Percentiles rank a stretch among this genome's conserved stretches.
Conservation (phyloP, 2,797 vertebrate species). For the Tragopan temminckii region DNA sequence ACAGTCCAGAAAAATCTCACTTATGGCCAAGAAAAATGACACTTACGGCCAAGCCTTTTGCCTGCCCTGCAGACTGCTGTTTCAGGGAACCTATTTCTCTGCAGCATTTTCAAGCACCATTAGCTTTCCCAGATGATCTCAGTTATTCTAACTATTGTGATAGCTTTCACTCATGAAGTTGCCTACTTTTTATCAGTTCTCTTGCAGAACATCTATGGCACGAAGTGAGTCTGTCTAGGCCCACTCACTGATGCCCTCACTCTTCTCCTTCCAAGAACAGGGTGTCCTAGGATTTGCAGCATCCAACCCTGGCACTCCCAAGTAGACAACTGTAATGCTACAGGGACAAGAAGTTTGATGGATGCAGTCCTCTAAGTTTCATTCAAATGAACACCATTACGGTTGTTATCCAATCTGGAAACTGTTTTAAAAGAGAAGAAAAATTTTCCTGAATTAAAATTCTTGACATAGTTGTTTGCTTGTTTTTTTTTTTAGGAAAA, state of each 20-base stretch:
- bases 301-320: not conserved
- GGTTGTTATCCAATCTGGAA: not conserved
- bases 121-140: not conserved
- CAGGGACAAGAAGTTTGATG: too few species aligned
- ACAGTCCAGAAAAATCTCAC: not conserved
- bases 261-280: not conserved
- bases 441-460: not conserved
- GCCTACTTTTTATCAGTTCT: not conserved
- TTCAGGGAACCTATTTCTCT: not conserved
- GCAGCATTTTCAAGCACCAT: not conserved
- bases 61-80: not conserved
- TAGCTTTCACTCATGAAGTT: not conserved
- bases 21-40: not conserved
- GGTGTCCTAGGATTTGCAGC: not conserved
- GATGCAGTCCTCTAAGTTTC: not conserved
- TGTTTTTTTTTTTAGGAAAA: not conserved
- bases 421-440: not conserved
- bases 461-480: too few species aligned
- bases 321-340: not conserved
- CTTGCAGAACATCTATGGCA: not conserved
- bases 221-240: not conserved
- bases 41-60: not conserved
- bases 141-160: not conserved
- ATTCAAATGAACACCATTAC: not conserved
- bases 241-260: rapidly evolving